Evolutionary conservation across 1,140 invertebrate genomes (phyloP).

Genomic region (Apis florea): DNA sequence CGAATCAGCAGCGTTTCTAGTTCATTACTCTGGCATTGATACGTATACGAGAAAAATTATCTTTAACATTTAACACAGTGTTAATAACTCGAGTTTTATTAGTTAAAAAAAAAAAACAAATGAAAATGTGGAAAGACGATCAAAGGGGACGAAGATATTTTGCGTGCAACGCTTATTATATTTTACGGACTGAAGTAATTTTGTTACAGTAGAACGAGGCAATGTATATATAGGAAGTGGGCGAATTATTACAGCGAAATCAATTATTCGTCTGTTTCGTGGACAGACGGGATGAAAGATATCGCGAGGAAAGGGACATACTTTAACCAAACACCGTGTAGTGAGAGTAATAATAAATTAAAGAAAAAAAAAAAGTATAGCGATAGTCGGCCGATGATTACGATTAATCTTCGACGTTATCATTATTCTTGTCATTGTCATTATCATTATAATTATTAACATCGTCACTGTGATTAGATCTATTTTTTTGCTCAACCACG

Average conservation of each 20-base stretch:
- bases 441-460: slow-evolving; percentile 66
- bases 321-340: slow-evolving; percentile 79
- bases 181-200: slow-evolving; percentile 62
- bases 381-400: slow-evolving; percentile 71
- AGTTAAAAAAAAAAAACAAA: not conserved
- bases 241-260: slow-evolving; percentile 56
- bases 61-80: not conserved
- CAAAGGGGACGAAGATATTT: slow-evolving; percentile 12
- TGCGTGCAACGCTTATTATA: slow-evolving; percentile 39
- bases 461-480: slow-evolving; percentile 52
- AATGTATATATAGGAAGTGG: slow-evolving; percentile 72
- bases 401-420: slow-evolving; percentile 70
- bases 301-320: slow-evolving; percentile 64
- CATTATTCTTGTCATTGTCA: slow-evolving; percentile 69
- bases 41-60: slow-evolving; percentile 36
- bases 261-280: slow-evolving; percentile 68
- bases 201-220: slow-evolving; percentile 72
- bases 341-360: slow-evolving; percentile 77
- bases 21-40: slow-evolving; percentile 21
- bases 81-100: not conserved
- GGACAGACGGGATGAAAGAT: slow-evolving; percentile 37
- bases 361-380: slow-evolving; percentile 66
- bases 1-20: not conserved
- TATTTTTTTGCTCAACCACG: slow-evolving; percentile 48
- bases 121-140: not conserved